Percentiles rank a stretch among this genome's conserved stretches.
Conservation (phyloP, 2,113 vertebrate species). For the Micromys minutus region DNA sequence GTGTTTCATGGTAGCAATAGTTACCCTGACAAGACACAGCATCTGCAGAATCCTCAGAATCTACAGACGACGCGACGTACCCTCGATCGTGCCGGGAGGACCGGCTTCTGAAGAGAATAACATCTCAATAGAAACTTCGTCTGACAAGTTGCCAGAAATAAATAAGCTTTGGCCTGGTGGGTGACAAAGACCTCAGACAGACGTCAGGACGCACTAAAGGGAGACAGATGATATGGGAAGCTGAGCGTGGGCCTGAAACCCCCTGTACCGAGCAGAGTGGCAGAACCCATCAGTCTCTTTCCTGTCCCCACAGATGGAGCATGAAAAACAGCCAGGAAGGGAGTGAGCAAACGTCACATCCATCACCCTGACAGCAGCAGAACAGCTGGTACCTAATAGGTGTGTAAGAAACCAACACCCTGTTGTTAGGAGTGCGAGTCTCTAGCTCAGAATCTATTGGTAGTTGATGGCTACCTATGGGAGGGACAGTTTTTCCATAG, state of each 20-base stretch:
- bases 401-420: not conserved
- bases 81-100: constrained; percentile 58
- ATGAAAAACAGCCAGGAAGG: not conserved
- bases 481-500: not conserved
- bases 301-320: rapidly evolving
- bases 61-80: constrained; percentile 29
- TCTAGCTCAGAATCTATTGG: not conserved
- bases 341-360: not conserved
- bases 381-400: rapidly evolving
- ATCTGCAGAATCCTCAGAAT: not conserved
- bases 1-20: not conserved
- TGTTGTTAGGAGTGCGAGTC: not conserved
- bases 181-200: constrained; percentile 25
- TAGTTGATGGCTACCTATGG: not conserved
- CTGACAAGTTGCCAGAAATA: constrained; percentile 46
- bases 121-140: constrained; percentile 10
- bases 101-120: constrained; percentile 43
- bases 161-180: constrained; percentile 16
- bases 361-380: not conserved
- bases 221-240: not conserved
- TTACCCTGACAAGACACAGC: not conserved
- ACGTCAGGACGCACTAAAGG: not conserved
- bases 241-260: rapidly evolving
- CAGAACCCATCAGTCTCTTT: not conserved
- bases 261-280: rapidly evolving